These are phyloP conservation scores for Mylabris sibirica DNA, from an alignment of 2,888 invertebrate genomes.

Conservation along the genomic window DNA sequence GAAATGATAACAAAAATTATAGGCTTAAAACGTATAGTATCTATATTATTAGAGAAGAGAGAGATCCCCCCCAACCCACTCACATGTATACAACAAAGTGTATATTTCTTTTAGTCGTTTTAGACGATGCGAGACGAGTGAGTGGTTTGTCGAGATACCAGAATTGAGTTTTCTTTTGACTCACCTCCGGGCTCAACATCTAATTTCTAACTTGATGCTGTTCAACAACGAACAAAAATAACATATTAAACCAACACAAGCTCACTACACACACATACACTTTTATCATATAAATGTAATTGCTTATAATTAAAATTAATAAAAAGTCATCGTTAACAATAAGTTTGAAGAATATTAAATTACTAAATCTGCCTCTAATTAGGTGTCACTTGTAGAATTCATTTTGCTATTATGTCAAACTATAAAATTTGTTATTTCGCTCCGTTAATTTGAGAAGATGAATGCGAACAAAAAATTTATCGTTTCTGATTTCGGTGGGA, in stretches of 20 bases:
- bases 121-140: slow-evolving; percentile 38
- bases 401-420: not conserved
- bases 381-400: slow-evolving; percentile 5
- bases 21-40: too few relatives aligned
- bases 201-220: slow-evolving; percentile 26
- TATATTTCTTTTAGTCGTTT: slow-evolving; percentile 45
- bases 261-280: not conserved
- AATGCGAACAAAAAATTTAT: not conserved
- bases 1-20: slow-evolving; percentile 49
- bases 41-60: too few relatives aligned
- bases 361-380: not conserved
- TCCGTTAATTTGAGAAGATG: slow-evolving; percentile 10
- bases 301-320: not conserved
- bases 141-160: slow-evolving; percentile 42
- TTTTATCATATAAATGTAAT: not conserved
- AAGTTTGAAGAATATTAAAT: too few relatives aligned
- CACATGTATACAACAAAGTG: slow-evolving; percentile 38
- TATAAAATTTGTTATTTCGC: slow-evolving; percentile 5
- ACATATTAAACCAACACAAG: not conserved
- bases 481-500: not conserved
- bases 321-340: not conserved
- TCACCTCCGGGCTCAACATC: slow-evolving; percentile 29
- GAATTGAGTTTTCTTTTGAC: slow-evolving; percentile 35
- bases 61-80: slow-evolving; percentile 32
- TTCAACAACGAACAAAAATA: slow-evolving; percentile 10